These are phyloP conservation scores for Thereuonema tuberculata DNA, from an alignment of 1,140 invertebrate species.

Conservation along the genomic window DNA sequence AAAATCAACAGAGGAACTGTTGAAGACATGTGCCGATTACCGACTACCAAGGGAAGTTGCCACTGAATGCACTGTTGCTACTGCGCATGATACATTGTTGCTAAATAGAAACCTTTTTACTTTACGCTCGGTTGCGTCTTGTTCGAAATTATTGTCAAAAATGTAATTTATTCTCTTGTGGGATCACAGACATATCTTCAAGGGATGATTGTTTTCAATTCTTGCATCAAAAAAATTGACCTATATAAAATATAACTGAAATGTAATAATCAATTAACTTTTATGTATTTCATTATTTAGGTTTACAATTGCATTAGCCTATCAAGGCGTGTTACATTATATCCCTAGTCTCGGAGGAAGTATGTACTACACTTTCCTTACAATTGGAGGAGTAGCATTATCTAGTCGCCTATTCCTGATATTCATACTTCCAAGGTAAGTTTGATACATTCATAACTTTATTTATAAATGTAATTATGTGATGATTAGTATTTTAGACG, in stretches of 20 bases:
- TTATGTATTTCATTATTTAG: constrained; percentile 20
- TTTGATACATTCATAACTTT: no score
- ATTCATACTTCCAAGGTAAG: constrained; percentile 24
- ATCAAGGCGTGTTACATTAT: constrained; percentile 20
- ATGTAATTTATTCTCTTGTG: no score
- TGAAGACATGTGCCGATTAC: no score
- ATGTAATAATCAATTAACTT: neutral
- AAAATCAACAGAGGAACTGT: no score
- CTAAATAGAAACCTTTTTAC: no score
- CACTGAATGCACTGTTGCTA: no score
- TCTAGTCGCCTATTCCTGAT: constrained; percentile 22
- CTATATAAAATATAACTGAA: neutral
- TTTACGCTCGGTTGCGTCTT: no score
- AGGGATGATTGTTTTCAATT: neutral
- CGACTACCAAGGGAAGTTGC: no score
- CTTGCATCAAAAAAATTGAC: neutral
- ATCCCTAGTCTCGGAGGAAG: constrained; percentile 24
- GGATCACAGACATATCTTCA: neutral
- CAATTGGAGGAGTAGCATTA: constrained; percentile 25
- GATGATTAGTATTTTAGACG: no score
- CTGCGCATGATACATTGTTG: no score
- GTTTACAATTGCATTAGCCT: constrained; percentile 26
- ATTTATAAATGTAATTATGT: neutral
- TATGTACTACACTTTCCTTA: constrained; percentile 26
- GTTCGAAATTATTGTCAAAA: no score